A percentile compares a stretch with the other conserved stretches of the same genome.
phyloP scores from a whole-genome alignment of 2,113 vertebrate genomes.

The Hippocampus barbouri region DNA sequence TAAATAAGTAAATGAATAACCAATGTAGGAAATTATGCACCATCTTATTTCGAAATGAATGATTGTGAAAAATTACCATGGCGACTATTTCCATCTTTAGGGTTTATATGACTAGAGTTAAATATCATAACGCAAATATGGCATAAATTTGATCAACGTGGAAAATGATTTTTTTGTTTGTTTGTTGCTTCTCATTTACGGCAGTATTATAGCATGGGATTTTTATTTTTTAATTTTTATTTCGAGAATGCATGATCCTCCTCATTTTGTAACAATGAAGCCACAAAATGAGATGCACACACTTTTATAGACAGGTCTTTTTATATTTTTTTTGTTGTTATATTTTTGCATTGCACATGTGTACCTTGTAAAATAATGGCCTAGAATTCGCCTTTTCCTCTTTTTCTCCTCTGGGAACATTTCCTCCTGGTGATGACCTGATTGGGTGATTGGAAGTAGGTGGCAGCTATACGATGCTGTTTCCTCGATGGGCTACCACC shows the following conservation, averaged over 20 bases:
- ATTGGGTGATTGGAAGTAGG: slow-evolving; percentile 53
- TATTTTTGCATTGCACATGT: too few species aligned
- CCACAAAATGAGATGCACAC: slow-evolving; percentile 31
- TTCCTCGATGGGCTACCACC: slow-evolving; percentile 21
- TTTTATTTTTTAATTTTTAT: slow-evolving; percentile 27
- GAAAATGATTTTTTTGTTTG: too few species aligned
- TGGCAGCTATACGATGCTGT: slow-evolving; percentile 46
- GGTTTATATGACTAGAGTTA: too few species aligned
- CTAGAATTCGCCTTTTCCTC: slow-evolving; percentile 31
- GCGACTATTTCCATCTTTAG: neutral
- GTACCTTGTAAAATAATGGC: slow-evolving; percentile 33
- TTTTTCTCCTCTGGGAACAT: slow-evolving; percentile 54
- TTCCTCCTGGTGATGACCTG: slow-evolving; percentile 63
- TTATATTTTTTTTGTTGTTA: too few species aligned
- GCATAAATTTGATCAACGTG: too few species aligned
- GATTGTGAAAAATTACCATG: neutral
- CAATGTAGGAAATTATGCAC: neutral
- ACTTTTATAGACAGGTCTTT: neutral
- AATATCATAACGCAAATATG: too few species aligned
- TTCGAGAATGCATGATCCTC: slow-evolving; percentile 32
- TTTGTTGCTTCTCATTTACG: slow-evolving; percentile 9
- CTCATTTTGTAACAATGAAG: slow-evolving; percentile 40
- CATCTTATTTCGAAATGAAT: too few species aligned
- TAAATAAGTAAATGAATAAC: neutral
- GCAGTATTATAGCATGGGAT: too few species aligned